Percentiles rank a stretch among this genome's conserved stretches.
phyloP scores from a whole-genome alignment of 1,140 invertebrate species.

The Camponotus floridanus region DNA sequence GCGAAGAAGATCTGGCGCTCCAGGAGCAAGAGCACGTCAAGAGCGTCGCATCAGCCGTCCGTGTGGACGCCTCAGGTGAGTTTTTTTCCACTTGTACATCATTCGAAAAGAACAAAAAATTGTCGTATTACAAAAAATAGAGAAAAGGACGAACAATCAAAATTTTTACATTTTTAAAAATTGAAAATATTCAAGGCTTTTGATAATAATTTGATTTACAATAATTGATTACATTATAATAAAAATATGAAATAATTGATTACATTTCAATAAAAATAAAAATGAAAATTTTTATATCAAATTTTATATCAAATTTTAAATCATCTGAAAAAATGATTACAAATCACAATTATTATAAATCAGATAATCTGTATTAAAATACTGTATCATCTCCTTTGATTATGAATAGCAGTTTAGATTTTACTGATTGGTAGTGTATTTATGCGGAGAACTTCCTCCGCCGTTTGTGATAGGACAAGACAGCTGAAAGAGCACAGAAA shows the following conservation, averaged over 20 bases:
- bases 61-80: slow-evolving; percentile 94
- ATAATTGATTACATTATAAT: slow-evolving; percentile 5
- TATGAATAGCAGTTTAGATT: background rate
- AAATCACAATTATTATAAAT: background rate
- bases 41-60: slow-evolving; percentile 86
- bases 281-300: background rate
- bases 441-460: background rate
- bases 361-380: background rate
- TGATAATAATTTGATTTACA: background rate
- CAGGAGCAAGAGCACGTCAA: slow-evolving; percentile 92
- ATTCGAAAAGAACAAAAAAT: background rate
- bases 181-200: background rate
- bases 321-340: too few species aligned
- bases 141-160: too few species aligned
- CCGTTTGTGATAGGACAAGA: background rate
- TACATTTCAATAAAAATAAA: background rate
- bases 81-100: background rate
- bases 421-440: background rate
- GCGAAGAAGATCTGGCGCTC: slow-evolving; percentile 94
- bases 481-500: slow-evolving; percentile 6
- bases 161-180: too few species aligned
- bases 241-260: background rate
- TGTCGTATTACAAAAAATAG: too few species aligned
- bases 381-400: background rate
- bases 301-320: too few species aligned